Evolutionary conservation across 2,797 vertebrate genomes (phyloP).

Genomic region (Danio choprae): DNA sequence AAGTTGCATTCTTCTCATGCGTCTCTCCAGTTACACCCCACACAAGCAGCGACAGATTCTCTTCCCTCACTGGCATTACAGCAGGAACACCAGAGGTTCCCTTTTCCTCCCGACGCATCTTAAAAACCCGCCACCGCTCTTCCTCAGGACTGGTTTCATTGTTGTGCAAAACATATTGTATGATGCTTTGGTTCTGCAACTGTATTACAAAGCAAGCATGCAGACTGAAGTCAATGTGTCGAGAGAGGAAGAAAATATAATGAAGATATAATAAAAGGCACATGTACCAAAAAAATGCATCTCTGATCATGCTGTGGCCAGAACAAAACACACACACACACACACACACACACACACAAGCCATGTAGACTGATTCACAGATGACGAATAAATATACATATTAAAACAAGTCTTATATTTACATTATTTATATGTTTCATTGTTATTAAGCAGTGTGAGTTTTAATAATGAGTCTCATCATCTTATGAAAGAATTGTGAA

Average conservation of each 20-base stretch:
- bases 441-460: too few relatives aligned
- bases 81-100: not conserved
- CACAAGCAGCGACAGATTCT: constrained; percentile 6
- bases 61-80: not conserved
- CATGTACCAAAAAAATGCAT: not conserved
- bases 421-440: too few relatives aligned
- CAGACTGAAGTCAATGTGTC: not conserved
- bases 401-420: too few relatives aligned
- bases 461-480: too few relatives aligned
- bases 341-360: not conserved
- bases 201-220: not conserved
- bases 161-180: not conserved
- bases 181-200: not conserved
- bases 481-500: too few relatives aligned
- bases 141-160: not conserved
- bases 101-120: not conserved
- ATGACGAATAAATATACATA: too few relatives aligned
- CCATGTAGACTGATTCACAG: not conserved
- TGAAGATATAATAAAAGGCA: not conserved
- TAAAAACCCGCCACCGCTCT: not conserved
- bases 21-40: not conserved
- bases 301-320: not conserved
- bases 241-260: not conserved
- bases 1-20: constrained; percentile 11
- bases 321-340: not conserved